Percentiles rank a stretch among this genome's conserved stretches.
These are phyloP conservation scores for Parapristionchus giblindavisi DNA, from an alignment of 2,888 invertebrate genomes.

Conservation along the genomic window DNA sequence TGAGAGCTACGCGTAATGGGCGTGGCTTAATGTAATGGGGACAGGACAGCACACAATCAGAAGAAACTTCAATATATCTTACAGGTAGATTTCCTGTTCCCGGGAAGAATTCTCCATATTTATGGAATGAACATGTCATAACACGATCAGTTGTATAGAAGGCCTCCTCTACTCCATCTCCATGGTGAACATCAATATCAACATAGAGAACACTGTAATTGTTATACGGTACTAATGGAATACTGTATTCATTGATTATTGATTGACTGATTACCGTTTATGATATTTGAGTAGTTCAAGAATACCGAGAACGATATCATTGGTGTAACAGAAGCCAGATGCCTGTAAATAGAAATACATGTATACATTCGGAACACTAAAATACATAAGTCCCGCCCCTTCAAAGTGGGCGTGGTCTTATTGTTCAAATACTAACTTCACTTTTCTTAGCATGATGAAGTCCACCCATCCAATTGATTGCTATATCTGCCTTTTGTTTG, in stretches of 20 bases:
- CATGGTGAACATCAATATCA: constrained; percentile 99
- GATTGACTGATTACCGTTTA: constrained; percentile 48
- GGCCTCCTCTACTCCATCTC: constrained; percentile 92
- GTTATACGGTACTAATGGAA: too few relatives aligned
- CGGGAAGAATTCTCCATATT: constrained; percentile 99
- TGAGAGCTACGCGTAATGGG: too few relatives aligned
- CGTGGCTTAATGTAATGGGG: too few relatives aligned
- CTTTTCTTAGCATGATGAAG: constrained; percentile 96
- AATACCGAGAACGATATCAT: constrained; percentile 97
- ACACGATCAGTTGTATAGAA: constrained; percentile 90
- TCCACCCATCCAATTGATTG: constrained; percentile 99
- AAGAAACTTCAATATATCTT: too few relatives aligned
- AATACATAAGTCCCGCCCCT: neutral
- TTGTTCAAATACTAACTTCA: too few relatives aligned
- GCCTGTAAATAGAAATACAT: constrained; percentile 73
- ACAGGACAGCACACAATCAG: too few relatives aligned
- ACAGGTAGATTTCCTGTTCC: constrained; percentile 83
- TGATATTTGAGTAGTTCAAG: constrained; percentile 86
- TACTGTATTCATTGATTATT: neutral
- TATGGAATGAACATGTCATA: constrained; percentile 83
- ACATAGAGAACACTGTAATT: constrained; percentile 89
- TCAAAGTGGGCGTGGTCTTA: too few relatives aligned
- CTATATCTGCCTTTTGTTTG: constrained; percentile 97
- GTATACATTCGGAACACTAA: neutral
- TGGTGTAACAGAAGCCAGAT: constrained; percentile 98